Evolutionary conservation across 2,888 invertebrate species (phyloP).

Genomic region (Agelastica alni): DNA sequence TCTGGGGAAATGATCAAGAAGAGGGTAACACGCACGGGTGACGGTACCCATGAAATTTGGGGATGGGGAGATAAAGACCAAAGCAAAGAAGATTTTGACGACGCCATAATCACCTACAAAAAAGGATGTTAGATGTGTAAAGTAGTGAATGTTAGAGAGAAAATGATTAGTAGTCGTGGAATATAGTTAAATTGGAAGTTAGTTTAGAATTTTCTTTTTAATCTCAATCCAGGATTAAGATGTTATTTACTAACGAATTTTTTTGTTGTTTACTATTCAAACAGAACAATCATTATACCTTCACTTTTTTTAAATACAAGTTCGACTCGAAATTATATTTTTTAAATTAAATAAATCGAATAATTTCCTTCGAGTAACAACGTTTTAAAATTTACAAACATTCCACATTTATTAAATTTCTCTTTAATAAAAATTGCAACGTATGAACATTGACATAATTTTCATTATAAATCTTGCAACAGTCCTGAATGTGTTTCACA

Average conservation of each 20-base stretch:
- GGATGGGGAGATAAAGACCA: conserved; percentile 78
- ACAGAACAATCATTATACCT: too few species aligned
- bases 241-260: not conserved
- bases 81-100: conserved; percentile 49
- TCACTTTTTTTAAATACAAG: too few species aligned
- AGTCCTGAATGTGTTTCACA: too few species aligned
- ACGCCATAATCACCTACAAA: conserved; percentile 48
- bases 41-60: conserved; percentile 69
- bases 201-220: not conserved
- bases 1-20: conserved; percentile 62
- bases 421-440: too few species aligned
- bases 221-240: not conserved
- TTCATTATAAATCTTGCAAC: too few species aligned
- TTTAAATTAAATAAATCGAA: too few species aligned
- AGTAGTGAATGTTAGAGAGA: not conserved
- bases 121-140: conserved; percentile 28
- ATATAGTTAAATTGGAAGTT: not conserved
- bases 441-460: too few species aligned
- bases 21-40: conserved; percentile 63
- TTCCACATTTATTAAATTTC: too few species aligned
- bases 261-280: not conserved
- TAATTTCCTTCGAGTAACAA: too few species aligned
- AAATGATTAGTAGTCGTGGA: conserved; percentile 3
- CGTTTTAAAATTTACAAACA: too few species aligned
- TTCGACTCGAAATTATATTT: too few species aligned